Evolutionary conservation across 1,140 invertebrate genomes (phyloP).

Genomic region (Aporrectodea caliginosa): DNA sequence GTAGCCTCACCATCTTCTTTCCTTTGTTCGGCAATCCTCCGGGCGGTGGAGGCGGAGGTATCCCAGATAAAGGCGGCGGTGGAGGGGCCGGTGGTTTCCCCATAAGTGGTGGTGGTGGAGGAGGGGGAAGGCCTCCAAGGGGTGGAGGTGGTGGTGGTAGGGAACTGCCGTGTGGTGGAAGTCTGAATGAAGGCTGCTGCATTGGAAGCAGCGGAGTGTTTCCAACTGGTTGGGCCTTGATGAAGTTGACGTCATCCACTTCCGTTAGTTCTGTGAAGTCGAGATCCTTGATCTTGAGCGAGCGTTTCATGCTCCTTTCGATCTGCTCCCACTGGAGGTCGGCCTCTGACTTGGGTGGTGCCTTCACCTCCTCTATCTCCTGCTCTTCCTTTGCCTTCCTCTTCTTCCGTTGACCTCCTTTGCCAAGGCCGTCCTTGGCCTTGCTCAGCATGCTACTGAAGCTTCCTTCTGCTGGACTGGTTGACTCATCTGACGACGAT

Average conservation of each 20-base stretch:
- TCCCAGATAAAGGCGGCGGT: conserved; percentile 43
- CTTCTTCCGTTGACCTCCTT: conserved; percentile 36
- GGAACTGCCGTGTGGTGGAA: background rate
- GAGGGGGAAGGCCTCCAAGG: conserved; percentile 44
- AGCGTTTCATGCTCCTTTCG: conserved; percentile 72
- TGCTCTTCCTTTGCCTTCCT: conserved; percentile 42
- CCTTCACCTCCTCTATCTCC: conserved; percentile 32
- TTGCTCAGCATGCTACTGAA: conserved; percentile 85
- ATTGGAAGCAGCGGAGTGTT: background rate
- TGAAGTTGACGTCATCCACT: conserved; percentile 11
- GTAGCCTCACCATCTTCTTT: conserved; percentile 98
- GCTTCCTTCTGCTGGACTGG: conserved; percentile 60
- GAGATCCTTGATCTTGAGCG: conserved; percentile 85
- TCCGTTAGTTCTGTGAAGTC: conserved; percentile 22
- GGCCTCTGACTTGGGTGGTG: conserved; percentile 72
- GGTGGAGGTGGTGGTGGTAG: conserved; percentile 45
- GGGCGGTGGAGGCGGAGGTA: conserved; percentile 48
- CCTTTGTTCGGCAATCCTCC: conserved; percentile 48
- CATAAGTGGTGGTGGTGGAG: conserved; percentile 35
- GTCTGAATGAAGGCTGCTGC: background rate
- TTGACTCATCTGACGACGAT: conserved; percentile 28
- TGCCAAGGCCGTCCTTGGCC: conserved; percentile 77
- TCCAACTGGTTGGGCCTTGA: background rate
- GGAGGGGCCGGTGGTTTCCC: conserved; percentile 53
- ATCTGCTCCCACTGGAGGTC: conserved; percentile 93